These are phyloP conservation scores for Oxygymnocypris stewartii DNA, from an alignment of 2,113 vertebrate genomes.

Conservation along the genomic window DNA sequence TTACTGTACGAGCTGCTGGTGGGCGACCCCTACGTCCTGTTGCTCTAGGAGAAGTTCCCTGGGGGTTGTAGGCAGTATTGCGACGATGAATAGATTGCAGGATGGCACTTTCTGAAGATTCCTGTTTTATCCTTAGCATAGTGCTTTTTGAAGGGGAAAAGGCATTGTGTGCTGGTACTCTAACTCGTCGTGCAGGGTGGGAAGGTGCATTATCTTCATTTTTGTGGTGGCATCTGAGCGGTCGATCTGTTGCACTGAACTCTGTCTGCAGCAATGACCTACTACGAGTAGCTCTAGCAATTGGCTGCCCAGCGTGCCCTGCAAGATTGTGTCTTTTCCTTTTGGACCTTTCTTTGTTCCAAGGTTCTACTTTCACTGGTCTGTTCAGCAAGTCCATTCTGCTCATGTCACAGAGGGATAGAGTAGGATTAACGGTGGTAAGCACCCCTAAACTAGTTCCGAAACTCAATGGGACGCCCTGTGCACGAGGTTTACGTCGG, in stretches of 20 bases:
- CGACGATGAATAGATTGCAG: slow-evolving; percentile 50
- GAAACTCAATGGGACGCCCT: slow-evolving; percentile 49
- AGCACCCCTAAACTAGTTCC: slow-evolving; percentile 46
- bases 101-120: slow-evolving; percentile 66
- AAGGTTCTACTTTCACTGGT: slow-evolving; percentile 62
- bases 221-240: slow-evolving; percentile 30
- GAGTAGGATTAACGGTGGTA: slow-evolving; percentile 54
- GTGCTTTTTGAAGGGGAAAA: slow-evolving; percentile 51
- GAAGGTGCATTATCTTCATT: slow-evolving; percentile 59
- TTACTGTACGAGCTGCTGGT: slow-evolving; percentile 41
- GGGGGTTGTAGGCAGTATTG: neutral
- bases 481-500: slow-evolving; percentile 69
- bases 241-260: slow-evolving; percentile 1
- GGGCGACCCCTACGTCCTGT: slow-evolving; percentile 47
- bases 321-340: slow-evolving; percentile 44
- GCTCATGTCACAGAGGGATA: slow-evolving; percentile 71
- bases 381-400: slow-evolving; percentile 67
- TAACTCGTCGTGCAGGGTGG: slow-evolving; percentile 58
- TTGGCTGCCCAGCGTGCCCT: slow-evolving; percentile 52
- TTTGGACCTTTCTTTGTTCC: slow-evolving; percentile 50
- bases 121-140: slow-evolving; percentile 66
- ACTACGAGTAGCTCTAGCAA: slow-evolving; percentile 71
- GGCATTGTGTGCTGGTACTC: neutral
- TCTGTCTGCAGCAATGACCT: slow-evolving; percentile 61
- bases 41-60: slow-evolving; percentile 17